A percentile compares a stretch with the other conserved stretches of the same genome.
Conservation (phyloP, 2,888 invertebrate genomes). For the Epistrophe grossulariae region DNA sequence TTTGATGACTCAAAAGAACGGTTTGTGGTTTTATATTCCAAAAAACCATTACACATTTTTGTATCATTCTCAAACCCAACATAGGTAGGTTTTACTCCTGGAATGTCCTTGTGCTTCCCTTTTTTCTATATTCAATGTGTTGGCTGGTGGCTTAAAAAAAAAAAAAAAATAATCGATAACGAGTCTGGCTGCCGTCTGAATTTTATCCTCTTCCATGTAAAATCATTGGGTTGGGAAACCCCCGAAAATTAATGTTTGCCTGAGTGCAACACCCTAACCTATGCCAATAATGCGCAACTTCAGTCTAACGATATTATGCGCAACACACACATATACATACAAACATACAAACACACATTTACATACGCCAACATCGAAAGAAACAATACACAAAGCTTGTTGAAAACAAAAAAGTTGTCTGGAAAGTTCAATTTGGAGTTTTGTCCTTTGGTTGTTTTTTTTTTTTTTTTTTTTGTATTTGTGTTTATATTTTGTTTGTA, state of each 20-base stretch:
- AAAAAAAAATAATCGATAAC: slow-evolving; percentile 67
- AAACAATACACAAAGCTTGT: slow-evolving; percentile 64
- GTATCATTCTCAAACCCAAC: slow-evolving; percentile 7
- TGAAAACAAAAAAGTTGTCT: slow-evolving; percentile 66
- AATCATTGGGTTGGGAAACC: slow-evolving; percentile 60
- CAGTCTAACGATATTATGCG: slow-evolving; percentile 77
- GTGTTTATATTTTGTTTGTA: slow-evolving; percentile 33
- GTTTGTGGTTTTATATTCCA: slow-evolving; percentile 20
- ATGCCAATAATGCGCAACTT: slow-evolving; percentile 79
- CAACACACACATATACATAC: slow-evolving; percentile 58
- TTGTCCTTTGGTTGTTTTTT: slow-evolving; percentile 58
- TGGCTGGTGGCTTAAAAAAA: slow-evolving; percentile 43
- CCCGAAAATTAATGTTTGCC: slow-evolving; percentile 71
- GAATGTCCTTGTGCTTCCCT: slow-evolving; percentile 73
- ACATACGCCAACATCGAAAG: neutral
- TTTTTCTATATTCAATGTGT: slow-evolving; percentile 44
- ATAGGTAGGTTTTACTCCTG: slow-evolving; percentile 8
- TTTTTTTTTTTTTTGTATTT: slow-evolving; percentile 31
- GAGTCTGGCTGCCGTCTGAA: slow-evolving; percentile 75
- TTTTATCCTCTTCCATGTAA: slow-evolving; percentile 65
- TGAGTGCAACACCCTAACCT: slow-evolving; percentile 78
- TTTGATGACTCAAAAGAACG: slow-evolving; percentile 11
- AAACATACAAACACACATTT: neutral
- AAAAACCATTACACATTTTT: slow-evolving; percentile 11
- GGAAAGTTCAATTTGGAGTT: slow-evolving; percentile 70